Evolutionary conservation across 2,113 vertebrate species (phyloP).

Genomic region (Tympanuchus pallidicinctus): DNA sequence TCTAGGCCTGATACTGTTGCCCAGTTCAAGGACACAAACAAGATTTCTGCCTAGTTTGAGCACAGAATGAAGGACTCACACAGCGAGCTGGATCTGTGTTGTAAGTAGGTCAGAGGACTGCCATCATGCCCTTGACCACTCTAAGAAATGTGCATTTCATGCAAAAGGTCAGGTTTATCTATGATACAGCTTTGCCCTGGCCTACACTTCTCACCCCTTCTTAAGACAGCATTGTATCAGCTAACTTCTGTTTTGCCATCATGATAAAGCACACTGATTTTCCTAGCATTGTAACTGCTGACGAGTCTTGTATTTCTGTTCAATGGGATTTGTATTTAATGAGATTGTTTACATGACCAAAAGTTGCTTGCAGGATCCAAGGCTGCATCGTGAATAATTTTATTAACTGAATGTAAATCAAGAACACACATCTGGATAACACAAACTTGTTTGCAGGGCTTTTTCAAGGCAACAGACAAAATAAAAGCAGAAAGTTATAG

Average conservation of each 20-base stretch:
- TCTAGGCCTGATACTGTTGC: not conserved
- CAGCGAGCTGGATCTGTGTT: not conserved
- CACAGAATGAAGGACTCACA: not conserved
- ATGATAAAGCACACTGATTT: not conserved
- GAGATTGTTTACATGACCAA: not conserved
- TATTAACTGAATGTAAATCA: not conserved
- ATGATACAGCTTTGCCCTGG: not conserved
- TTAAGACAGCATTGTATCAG: not conserved
- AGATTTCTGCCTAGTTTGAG: not conserved
- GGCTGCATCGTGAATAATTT: not conserved
- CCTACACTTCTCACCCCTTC: not conserved
- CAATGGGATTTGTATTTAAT: not conserved
- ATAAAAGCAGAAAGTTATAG: not conserved
- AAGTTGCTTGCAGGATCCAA: not conserved
- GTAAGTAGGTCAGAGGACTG: not conserved
- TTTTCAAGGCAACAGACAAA: not conserved
- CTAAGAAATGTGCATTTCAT: not conserved
- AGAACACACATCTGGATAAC: not conserved
- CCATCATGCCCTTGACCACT: not conserved
- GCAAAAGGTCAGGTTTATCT: not conserved
- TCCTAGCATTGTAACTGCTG: not conserved
- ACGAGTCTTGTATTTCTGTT: not conserved
- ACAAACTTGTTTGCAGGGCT: not conserved
- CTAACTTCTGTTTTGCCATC: not conserved
- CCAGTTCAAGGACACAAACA: constrained; percentile 23